Percentiles rank a stretch among this genome's conserved stretches.
phyloP scores from a whole-genome alignment of 2,797 vertebrate species.

The Myiothlypis coronata region DNA sequence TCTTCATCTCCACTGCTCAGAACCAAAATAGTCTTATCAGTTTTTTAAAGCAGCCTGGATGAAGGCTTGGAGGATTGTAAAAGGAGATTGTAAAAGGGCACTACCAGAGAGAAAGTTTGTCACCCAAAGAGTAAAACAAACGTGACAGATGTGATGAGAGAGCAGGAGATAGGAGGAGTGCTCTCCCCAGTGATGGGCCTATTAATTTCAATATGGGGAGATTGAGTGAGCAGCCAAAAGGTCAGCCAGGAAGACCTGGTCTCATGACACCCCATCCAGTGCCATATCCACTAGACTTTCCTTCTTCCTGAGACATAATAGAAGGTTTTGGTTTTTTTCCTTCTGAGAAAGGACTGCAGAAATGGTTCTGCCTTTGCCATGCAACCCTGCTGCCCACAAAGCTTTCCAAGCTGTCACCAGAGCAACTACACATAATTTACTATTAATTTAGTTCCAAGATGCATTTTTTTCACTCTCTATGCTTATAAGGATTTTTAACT shows the following conservation, averaged over 20 bases:
- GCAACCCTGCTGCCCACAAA: background rate
- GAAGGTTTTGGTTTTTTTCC: background rate
- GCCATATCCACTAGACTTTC: background rate
- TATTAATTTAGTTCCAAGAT: background rate
- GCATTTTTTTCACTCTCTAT: background rate
- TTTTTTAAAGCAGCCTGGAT: background rate
- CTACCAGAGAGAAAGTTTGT: background rate
- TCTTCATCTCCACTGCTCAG: background rate
- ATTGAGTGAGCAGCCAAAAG: slow-evolving; percentile 16
- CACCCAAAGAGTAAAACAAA: background rate
- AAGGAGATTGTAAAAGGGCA: background rate
- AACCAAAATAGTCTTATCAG: background rate
- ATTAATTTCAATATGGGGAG: background rate
- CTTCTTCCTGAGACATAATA: background rate
- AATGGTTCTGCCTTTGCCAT: background rate
- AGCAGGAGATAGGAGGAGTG: background rate
- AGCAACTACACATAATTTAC: background rate
- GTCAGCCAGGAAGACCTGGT: background rate
- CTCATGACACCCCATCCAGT: background rate
- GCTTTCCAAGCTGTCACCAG: background rate
- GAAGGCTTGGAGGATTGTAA: background rate
- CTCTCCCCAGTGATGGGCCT: background rate
- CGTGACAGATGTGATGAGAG: background rate
- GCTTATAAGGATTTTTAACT: background rate
- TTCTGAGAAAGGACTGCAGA: background rate